Conservation (phyloP, 2,113 vertebrate species). For the Ceyx margarethae region DNA sequence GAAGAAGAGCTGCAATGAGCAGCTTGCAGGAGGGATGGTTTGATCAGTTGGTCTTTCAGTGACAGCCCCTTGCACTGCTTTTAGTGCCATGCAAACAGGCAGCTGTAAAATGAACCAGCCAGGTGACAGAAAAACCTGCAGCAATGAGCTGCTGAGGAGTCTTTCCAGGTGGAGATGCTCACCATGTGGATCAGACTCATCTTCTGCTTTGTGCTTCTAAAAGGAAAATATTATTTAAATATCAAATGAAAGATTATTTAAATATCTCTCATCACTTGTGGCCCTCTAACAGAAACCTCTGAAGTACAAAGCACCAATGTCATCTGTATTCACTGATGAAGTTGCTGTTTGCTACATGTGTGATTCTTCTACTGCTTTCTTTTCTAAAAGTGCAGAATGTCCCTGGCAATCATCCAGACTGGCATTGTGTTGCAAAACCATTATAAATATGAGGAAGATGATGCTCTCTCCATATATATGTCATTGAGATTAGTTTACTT, state of each 20-base stretch:
- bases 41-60: not conserved
- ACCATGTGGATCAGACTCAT: not conserved
- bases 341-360: not conserved
- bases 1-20: not conserved
- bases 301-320: not conserved
- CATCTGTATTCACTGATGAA: not conserved
- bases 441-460: not conserved
- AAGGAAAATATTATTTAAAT: not conserved
- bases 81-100: not conserved
- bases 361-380: not conserved
- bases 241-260: not conserved
- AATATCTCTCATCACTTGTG: not conserved
- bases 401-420: not conserved
- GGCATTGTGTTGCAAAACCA: not conserved
- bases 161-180: not conserved
- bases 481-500: not conserved
- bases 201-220: not conserved
- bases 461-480: not conserved
- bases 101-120: accelerated
- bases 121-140: accelerated
- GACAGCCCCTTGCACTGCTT: not conserved
- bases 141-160: not conserved
- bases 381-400: not conserved
- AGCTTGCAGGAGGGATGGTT: not conserved
- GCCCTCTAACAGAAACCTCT: not conserved